Conservation (phyloP, 2,113 vertebrate species). For the Chinchilla lanigera region DNA sequence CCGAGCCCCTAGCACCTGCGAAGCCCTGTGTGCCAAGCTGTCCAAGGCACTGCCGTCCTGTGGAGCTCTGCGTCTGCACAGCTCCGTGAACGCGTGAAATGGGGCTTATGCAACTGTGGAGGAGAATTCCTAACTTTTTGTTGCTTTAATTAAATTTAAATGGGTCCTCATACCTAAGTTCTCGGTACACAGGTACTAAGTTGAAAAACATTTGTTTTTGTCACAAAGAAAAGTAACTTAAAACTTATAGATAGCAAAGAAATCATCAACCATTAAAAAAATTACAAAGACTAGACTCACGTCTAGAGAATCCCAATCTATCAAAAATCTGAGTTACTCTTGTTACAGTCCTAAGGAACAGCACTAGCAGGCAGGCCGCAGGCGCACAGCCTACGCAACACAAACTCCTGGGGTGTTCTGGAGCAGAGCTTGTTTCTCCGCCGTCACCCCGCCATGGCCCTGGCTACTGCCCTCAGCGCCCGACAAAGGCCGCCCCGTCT, state of each 20-base stretch:
- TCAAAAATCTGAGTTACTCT: background rate
- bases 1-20: background rate
- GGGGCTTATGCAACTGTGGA: background rate
- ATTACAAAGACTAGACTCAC: background rate
- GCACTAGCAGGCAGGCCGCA: background rate
- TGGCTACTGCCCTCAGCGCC: background rate
- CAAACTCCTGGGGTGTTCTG: background rate
- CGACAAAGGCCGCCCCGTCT: background rate
- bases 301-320: constrained; percentile 12
- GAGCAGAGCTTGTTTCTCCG: background rate
- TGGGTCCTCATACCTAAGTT: background rate
- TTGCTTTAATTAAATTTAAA: background rate
- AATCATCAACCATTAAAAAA: background rate
- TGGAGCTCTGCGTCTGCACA: no score
- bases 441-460: background rate
- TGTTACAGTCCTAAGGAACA: background rate
- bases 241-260: constrained; percentile 3
- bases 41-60: background rate
- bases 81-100: background rate
- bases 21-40: background rate
- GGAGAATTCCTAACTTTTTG: background rate
- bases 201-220: constrained; percentile 15
- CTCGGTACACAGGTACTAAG: background rate
- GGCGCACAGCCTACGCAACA: background rate
- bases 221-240: constrained; percentile 35